phyloP scores from a whole-genome alignment of 2,113 vertebrate species.

The Passer montanus region DNA sequence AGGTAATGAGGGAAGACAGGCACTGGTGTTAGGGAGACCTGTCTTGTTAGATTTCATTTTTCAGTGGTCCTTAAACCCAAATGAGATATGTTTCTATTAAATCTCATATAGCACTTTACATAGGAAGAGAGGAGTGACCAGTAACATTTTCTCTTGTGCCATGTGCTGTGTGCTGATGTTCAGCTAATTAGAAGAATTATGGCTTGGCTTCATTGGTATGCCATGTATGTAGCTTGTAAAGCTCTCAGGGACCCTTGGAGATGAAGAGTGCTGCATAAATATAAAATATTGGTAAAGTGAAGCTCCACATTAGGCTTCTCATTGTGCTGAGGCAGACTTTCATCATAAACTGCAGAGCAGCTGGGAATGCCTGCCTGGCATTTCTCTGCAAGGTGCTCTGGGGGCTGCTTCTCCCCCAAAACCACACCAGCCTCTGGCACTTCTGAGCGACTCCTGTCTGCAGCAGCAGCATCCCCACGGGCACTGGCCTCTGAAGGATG shows the following conservation, averaged over 20 bases:
- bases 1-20: background rate
- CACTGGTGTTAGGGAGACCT: background rate
- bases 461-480: rapidly evolving
- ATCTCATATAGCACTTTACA: background rate
- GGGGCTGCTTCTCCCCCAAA: background rate
- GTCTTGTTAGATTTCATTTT: background rate
- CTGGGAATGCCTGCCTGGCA: background rate
- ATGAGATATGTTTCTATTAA: background rate
- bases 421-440: background rate
- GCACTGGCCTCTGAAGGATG: background rate
- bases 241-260: conserved; percentile 42
- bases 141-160: background rate
- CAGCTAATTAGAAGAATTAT: conserved; percentile 58
- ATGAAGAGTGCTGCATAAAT: conserved; percentile 49
- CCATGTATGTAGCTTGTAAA: conserved; percentile 33
- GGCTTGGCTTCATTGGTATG: conserved; percentile 27
- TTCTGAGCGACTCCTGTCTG: rapidly evolving
- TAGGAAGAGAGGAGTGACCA: background rate
- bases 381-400: background rate
- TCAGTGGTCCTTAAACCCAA: background rate
- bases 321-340: conserved; percentile 40
- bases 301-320: background rate
- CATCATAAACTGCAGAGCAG: background rate
- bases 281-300: conserved; percentile 51
- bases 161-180: conserved; percentile 1